Evolutionary conservation across 2,888 invertebrate genomes (phyloP).

Genomic region (Tipula unca): DNA sequence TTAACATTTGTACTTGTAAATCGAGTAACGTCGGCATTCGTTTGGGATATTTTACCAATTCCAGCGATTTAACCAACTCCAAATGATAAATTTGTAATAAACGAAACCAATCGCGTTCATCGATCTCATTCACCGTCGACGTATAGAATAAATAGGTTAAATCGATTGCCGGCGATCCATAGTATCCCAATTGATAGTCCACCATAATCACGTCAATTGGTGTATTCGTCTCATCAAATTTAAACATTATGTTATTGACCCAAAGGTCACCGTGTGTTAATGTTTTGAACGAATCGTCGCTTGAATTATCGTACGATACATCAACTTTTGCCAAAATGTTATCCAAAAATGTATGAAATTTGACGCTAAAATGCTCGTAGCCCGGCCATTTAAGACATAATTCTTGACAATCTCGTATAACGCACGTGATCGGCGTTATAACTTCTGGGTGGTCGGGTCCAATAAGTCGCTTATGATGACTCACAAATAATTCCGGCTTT

Average conservation of each 20-base stretch:
- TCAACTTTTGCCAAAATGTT: not conserved
- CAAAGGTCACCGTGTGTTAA: slow-evolving; percentile 39
- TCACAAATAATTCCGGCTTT: not conserved
- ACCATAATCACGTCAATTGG: slow-evolving; percentile 31
- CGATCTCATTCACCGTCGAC: not conserved
- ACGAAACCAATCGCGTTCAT: not conserved
- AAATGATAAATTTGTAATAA: not conserved
- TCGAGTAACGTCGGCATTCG: not conserved
- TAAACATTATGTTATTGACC: slow-evolving; percentile 40
- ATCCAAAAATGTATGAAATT: not conserved
- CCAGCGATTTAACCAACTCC: not conserved
- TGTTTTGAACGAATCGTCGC: not conserved
- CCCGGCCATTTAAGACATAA: not conserved
- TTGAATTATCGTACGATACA: not conserved
- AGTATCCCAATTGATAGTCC: not conserved
- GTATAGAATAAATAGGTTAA: slow-evolving; percentile 8
- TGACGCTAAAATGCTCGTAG: not conserved
- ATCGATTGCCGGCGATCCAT: not conserved
- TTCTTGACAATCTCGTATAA: not conserved
- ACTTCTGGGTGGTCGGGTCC: not conserved
- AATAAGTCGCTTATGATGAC: not conserved
- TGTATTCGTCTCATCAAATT: slow-evolving; percentile 31
- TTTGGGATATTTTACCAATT: not conserved
- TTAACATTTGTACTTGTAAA: not conserved
- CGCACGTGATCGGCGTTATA: not conserved